phyloP scores from a whole-genome alignment of 2,888 invertebrate genomes.

The Xanthia togata region DNA sequence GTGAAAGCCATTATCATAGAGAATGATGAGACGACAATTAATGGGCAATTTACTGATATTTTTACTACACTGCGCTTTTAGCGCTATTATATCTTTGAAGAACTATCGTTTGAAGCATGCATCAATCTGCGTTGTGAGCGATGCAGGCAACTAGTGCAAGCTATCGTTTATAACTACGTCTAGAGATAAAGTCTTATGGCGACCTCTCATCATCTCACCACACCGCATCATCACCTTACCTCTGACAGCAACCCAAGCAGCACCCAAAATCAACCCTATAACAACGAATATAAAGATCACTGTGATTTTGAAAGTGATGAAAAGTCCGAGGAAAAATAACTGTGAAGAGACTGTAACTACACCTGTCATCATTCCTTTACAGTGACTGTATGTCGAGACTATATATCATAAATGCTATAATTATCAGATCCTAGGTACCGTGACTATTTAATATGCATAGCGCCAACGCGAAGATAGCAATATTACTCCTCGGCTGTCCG shows the following conservation, averaged over 20 bases:
- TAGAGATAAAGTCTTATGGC: not conserved
- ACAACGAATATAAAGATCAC: too few relatives aligned
- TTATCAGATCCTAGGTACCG: not conserved
- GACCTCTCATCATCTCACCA: too few relatives aligned
- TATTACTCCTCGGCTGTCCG: conserved; percentile 1
- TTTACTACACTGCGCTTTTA: not conserved
- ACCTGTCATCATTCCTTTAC: not conserved
- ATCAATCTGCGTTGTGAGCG: not conserved
- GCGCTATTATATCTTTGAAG: not conserved
- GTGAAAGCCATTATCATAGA: not conserved
- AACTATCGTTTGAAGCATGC: not conserved
- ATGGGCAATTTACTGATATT: not conserved
- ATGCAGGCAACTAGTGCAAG: not conserved
- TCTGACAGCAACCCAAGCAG: too few relatives aligned
- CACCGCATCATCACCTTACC: too few relatives aligned
- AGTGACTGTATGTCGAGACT: not conserved
- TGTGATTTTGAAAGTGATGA: too few relatives aligned
- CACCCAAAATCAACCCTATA: too few relatives aligned
- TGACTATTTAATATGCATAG: conserved; percentile 22
- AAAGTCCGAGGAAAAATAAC: too few relatives aligned
- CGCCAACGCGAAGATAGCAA: conserved; percentile 8
- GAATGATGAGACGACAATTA: not conserved
- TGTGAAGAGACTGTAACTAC: too few relatives aligned
- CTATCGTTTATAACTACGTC: not conserved
- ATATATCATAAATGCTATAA: not conserved